phyloP scores from a whole-genome alignment of 2,888 invertebrate genomes.

The Ganaspis brasiliensis region DNA sequence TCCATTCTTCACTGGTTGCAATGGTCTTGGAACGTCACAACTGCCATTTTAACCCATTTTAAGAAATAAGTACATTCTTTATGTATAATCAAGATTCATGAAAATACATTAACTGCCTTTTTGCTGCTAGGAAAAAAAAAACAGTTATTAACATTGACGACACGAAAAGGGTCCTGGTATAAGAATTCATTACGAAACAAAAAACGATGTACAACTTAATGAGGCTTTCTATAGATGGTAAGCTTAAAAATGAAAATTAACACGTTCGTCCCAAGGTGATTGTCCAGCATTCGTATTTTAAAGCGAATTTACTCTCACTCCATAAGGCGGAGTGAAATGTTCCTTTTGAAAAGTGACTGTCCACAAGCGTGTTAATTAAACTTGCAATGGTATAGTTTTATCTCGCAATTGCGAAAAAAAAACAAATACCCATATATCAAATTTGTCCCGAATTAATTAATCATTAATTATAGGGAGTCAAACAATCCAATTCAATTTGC shows the following conservation, averaged over 20 bases:
- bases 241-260: conserved; percentile 37
- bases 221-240: conserved; percentile 22
- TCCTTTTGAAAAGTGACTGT: not conserved
- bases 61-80: too few relatives aligned
- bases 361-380: conserved; percentile 28
- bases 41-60: too few relatives aligned
- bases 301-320: conserved; percentile 32
- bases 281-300: conserved; percentile 9
- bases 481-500: not conserved
- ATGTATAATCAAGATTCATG: not conserved
- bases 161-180: not conserved
- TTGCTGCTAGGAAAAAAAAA: not conserved
- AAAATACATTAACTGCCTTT: not conserved
- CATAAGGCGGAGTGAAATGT: conserved; percentile 12
- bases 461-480: conserved; percentile 14
- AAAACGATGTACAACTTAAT: conserved; percentile 4
- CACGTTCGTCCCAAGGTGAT: conserved; percentile 33
- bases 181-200: conserved; percentile 10
- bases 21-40: too few relatives aligned
- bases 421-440: conserved; percentile 2
- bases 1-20: too few relatives aligned
- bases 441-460: not conserved
- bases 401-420: not conserved
- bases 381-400: conserved; percentile 2
- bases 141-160: not conserved